Evolutionary conservation across 1,140 invertebrate species (phyloP).

Genomic region (Drosophila mauritiana): DNA sequence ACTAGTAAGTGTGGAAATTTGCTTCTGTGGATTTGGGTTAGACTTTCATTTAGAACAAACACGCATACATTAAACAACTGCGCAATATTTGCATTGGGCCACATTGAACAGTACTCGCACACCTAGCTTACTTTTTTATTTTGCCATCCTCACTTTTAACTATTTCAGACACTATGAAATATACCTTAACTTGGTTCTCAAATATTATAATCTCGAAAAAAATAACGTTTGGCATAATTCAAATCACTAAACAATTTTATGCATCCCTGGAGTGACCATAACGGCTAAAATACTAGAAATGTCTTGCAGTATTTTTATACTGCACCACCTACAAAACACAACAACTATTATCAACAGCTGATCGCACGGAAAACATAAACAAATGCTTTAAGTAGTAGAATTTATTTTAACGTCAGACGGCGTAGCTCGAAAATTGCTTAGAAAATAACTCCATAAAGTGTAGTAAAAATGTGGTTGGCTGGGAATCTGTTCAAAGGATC

Average conservation of each 20-base stretch:
- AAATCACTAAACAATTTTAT: not conserved
- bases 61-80: slow-evolving; percentile 8
- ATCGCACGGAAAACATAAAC: slow-evolving; percentile 11
- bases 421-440: not conserved
- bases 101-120: no score
- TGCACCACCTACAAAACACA: not conserved
- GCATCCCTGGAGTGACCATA: not conserved
- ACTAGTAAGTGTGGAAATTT: not conserved
- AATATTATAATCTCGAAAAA: not conserved
- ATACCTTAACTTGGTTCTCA: no score
- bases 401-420: slow-evolving; percentile 7
- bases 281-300: not conserved
- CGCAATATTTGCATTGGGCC: not conserved
- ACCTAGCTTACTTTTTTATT: no score
- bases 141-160: no score
- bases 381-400: slow-evolving; percentile 7
- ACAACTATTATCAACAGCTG: slow-evolving; percentile 5
- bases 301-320: not conserved
- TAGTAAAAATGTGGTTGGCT: slow-evolving; percentile 19
- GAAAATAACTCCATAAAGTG: not conserved
- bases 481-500: slow-evolving; percentile 3
- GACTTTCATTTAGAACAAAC: slow-evolving; percentile 18
- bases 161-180: no score
- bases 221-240: no score
- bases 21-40: slow-evolving; percentile 7